Evolutionary conservation across 1,140 invertebrate species (phyloP).

Genomic region (Calycopis cecrops): DNA sequence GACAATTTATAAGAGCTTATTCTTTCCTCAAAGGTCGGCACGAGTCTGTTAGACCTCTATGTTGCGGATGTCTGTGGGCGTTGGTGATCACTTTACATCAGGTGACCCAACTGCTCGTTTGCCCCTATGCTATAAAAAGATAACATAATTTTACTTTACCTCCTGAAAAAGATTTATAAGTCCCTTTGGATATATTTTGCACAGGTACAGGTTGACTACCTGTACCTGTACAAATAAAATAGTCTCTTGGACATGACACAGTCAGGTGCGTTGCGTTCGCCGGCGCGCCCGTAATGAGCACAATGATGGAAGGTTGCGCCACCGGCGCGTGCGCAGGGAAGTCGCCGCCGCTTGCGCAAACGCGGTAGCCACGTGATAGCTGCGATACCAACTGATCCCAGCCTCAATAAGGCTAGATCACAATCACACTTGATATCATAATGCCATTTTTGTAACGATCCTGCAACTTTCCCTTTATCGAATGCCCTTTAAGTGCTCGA

Average conservation of each 20-base stretch:
- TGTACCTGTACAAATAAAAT: conserved; percentile 17
- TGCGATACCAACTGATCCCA: conserved; percentile 26
- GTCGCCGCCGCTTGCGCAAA: conserved; percentile 62
- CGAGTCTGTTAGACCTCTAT: too few species aligned
- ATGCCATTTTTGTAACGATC: conserved; percentile 18
- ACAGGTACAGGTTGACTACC: too few species aligned
- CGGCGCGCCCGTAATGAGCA: conserved; percentile 45
- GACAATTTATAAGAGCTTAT: too few species aligned
- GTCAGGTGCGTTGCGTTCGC: conserved; percentile 37
- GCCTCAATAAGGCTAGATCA: conserved; percentile 28
- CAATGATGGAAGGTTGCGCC: conserved; percentile 64
- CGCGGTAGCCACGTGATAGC: conserved; percentile 35
- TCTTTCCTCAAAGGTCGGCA: too few species aligned
- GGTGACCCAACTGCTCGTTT: too few species aligned
- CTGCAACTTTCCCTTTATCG: conserved; percentile 17
- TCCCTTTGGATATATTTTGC: too few species aligned
- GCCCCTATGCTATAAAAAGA: too few species aligned
- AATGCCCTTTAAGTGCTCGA: conserved; percentile 1
- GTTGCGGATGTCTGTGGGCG: too few species aligned
- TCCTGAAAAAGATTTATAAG: too few species aligned
- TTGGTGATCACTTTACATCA: too few species aligned
- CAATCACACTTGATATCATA: conserved; percentile 27
- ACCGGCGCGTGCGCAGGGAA: conserved; percentile 51
- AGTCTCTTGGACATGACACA: conserved; percentile 17
- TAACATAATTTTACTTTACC: too few species aligned